phyloP scores from a whole-genome alignment of 2,113 vertebrate genomes.

The Alethe diademata region DNA sequence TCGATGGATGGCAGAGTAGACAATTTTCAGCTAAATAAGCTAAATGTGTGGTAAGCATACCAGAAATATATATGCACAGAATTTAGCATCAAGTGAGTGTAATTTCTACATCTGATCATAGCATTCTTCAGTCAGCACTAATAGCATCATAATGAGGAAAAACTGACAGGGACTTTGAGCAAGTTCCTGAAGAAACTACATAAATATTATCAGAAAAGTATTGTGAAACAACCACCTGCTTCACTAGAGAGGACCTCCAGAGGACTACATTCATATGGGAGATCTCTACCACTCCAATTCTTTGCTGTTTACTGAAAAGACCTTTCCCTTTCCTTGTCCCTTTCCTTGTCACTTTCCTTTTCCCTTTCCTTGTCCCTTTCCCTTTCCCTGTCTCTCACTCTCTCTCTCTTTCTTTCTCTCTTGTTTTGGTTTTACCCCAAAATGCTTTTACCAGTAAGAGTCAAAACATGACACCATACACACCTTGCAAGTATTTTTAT shows the following conservation, averaged over 20 bases:
- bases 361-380: too few relatives aligned
- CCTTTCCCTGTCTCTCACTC: neutral
- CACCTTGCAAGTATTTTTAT: neutral
- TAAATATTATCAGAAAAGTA: neutral
- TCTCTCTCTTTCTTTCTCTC: neutral
- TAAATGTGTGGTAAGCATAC: neutral
- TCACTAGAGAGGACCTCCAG: neutral
- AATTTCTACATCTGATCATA: neutral
- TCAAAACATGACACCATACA: neutral
- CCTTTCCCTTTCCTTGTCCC: neutral
- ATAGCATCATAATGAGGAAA: neutral
- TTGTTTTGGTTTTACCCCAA: neutral
- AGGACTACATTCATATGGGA: accelerated
- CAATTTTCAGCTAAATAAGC: neutral
- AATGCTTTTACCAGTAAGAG: neutral
- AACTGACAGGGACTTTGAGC: accelerated
- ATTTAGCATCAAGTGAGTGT: neutral
- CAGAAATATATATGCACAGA: neutral
- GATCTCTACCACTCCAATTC: neutral
- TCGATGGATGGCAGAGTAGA: neutral
- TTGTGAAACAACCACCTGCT: neutral
- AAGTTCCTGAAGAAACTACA: neutral
- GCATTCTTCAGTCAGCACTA: neutral
- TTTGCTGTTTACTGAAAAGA: neutral
- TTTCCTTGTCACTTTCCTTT: too few relatives aligned